Evolutionary conservation across 1,140 invertebrate genomes (phyloP), one percentile per base, ranked within the genome.

Genomic region (Neotoxoptera formosana): DNA sequence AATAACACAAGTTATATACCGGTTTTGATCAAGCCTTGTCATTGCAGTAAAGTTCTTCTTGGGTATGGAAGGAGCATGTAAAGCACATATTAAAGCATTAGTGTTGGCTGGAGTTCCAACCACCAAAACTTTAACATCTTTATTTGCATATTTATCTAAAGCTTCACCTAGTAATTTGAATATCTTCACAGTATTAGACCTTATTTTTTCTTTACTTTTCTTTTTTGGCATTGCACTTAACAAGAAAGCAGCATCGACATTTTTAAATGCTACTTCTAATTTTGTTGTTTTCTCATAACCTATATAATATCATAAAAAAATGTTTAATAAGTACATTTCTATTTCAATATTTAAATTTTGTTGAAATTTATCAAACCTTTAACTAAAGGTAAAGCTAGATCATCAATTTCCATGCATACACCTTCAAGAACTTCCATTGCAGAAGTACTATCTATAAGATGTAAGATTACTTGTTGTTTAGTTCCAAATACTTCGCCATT

Each of bases 101-200:
- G 99, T 99, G 95, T 99, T 99, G 1, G 99, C 99, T 89, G 99
- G 99, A 95, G 99, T 99, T 67, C 99, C 99, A 95, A 99, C 99
- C 84, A 99, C 99, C 36, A 99, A 95, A 36, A 99, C 98, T 96
- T 99, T 99, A 34, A 99, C 98, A 95, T 97, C 97, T 95, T 99
- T 99, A 94, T 98, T 98, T 6, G 99, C 98, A 95, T 97, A 97
- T 95, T 99, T 97, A 94, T 99, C 98, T 1, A 99, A 95, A 25
- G 99, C 99, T 95, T 98, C 96, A 25, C 99, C 99, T 96, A 98
- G 97, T 81, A 97, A 97, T 96, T 99, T 99, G 95, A 99, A 99
- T 94, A 99, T 99, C 95, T 98, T 99, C 9, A 99, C 99, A 96
- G 99, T 99, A 17, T 99, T 99, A 76, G 98, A 97, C 0, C 99